Conservation (phyloP, 1,140 invertebrate genomes). For the Proctacanthus coquilletti region DNA sequence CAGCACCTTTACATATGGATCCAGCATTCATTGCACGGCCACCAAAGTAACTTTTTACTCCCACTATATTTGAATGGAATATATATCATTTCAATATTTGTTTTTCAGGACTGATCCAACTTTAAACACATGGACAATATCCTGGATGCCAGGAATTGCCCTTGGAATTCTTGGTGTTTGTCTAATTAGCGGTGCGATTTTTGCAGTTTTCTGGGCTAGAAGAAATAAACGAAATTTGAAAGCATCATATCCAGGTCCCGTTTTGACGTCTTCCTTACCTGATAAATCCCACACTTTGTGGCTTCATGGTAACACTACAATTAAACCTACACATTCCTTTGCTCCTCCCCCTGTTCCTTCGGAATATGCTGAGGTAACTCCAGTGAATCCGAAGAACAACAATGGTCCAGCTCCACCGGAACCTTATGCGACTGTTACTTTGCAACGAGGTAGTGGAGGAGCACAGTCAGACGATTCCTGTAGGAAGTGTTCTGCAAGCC, state of each 20-base stretch:
- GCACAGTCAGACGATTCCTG: constrained; percentile 4
- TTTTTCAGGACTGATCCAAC: constrained; percentile 37
- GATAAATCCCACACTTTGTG: constrained; percentile 6
- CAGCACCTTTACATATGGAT: constrained; percentile 38
- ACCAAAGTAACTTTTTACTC: constrained; percentile 6
- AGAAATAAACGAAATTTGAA: constrained; percentile 39
- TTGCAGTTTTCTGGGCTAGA: constrained; percentile 35
- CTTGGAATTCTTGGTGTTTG: constrained; percentile 3
- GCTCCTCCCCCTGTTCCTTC: constrained; percentile 32
- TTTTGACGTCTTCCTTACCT: background rate
- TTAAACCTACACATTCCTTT: constrained; percentile 30
- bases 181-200: constrained; percentile 40
- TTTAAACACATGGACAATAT: constrained; percentile 13
- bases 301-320: constrained; percentile 1
- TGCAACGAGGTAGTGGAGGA: constrained; percentile 17
- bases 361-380: constrained; percentile 50
- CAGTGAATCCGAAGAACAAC: constrained; percentile 28
- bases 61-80: background rate
- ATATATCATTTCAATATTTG: constrained; percentile 17
- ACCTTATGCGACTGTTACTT: constrained; percentile 57
- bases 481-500: constrained; percentile 1
- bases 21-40: constrained; percentile 27
- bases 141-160: constrained; percentile 5
- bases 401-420: constrained; percentile 38
- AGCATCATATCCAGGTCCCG: constrained; percentile 11